A percentile compares a stretch with the other conserved stretches of the same genome.
phyloP scores from a whole-genome alignment of 2,113 vertebrate genomes.

The Australoheros scitulus region DNA sequence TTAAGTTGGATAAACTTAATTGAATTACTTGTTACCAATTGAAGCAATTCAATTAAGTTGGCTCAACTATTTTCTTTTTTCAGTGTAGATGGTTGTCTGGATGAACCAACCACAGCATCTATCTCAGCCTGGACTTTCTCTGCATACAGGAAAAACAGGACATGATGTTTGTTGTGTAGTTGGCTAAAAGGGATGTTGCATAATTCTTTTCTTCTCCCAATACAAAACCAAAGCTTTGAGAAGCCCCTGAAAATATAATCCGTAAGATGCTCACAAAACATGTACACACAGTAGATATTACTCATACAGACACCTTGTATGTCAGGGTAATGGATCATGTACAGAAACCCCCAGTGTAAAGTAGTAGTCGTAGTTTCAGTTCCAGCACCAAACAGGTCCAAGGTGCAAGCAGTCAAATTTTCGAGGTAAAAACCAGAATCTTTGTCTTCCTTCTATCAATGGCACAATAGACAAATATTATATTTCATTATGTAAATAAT shows the following conservation, averaged over 20 bases:
- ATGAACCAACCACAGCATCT: conserved; percentile 63
- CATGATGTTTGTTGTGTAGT: rapidly evolving
- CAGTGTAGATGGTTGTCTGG: conserved; percentile 53
- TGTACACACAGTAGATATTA: neutral
- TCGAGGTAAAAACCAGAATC: conserved; percentile 67
- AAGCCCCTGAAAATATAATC: neutral
- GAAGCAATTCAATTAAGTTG: too few relatives aligned
- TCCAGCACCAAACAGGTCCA: conserved; percentile 83
- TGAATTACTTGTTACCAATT: too few relatives aligned
- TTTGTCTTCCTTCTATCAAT: conserved; percentile 16
- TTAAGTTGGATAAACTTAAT: too few relatives aligned
- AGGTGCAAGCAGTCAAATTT: conserved; percentile 58
- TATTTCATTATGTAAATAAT: neutral
- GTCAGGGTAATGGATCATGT: conserved; percentile 80
- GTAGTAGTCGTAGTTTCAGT: conserved; percentile 85
- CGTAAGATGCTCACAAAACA: neutral
- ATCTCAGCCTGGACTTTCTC: conserved; percentile 79
- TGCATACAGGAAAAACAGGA: neutral
- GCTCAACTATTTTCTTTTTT: too few relatives aligned
- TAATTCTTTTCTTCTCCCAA: too few relatives aligned
- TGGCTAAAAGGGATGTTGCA: neutral
- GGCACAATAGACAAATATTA: neutral
- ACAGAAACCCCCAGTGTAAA: conserved; percentile 83
- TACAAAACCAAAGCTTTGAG: neutral
- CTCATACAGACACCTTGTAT: conserved; percentile 78